These are phyloP conservation scores for Tribolium freemani DNA, from an alignment of 2,888 invertebrate species.

Conservation along the genomic window DNA sequence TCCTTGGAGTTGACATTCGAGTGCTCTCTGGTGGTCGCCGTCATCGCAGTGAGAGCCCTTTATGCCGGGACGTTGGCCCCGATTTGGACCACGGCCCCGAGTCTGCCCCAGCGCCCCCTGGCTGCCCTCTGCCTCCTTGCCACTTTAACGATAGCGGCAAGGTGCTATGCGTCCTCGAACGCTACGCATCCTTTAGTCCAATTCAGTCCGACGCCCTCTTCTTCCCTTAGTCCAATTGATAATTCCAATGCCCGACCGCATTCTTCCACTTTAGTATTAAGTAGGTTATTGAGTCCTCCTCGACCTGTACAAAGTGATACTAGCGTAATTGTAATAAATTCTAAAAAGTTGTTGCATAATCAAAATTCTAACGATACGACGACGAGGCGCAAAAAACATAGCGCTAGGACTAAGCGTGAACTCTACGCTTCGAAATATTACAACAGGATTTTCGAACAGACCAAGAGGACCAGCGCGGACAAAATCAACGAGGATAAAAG, in stretches of 20 bases:
- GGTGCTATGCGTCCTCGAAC: conserved; percentile 71
- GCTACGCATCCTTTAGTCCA: conserved; percentile 51
- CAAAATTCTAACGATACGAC: conserved; percentile 51
- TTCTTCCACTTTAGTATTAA: conserved; percentile 64
- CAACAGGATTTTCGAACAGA: background rate
- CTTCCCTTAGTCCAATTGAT: conserved; percentile 58
- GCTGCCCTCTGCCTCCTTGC: conserved; percentile 62
- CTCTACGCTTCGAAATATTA: conserved; percentile 25
- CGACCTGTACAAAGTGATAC: conserved; percentile 61
- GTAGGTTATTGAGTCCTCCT: conserved; percentile 57
- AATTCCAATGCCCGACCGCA: conserved; percentile 60
- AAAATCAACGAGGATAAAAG: conserved; percentile 28
- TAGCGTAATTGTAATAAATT: conserved; percentile 60
- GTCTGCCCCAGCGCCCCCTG: conserved; percentile 58
- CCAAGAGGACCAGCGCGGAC: conserved; percentile 20
- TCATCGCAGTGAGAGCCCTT: conserved; percentile 60
- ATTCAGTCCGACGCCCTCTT: conserved; percentile 51
- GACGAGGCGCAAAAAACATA: conserved; percentile 29
- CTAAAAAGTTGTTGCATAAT: conserved; percentile 55
- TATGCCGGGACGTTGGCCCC: conserved; percentile 64
- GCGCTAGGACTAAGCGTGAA: conserved; percentile 51
- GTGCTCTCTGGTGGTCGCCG: conserved; percentile 38
- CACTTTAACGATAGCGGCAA: conserved; percentile 73
- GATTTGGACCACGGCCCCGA: conserved; percentile 64
- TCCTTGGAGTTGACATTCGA: conserved; percentile 15